Conservation (phyloP, 2,888 invertebrate species). For the Pandemis cinnamomeana region DNA sequence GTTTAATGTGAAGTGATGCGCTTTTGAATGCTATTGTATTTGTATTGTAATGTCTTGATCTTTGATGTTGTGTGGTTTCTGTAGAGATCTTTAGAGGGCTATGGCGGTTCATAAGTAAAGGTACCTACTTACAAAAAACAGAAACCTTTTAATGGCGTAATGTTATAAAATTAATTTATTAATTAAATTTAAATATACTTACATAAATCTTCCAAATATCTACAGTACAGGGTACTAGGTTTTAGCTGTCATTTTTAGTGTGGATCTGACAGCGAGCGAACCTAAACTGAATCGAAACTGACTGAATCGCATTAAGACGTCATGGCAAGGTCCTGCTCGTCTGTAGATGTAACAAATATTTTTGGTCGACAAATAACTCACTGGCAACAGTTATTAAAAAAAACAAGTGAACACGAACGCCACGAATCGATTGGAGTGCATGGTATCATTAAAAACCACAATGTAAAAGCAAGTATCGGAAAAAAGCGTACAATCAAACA, state of each 20-base stretch:
- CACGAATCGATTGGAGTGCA: conserved; percentile 37
- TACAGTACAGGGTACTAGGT: too few relatives aligned
- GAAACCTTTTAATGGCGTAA: too few relatives aligned
- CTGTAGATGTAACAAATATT: neutral
- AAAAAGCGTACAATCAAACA: conserved; percentile 42
- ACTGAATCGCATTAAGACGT: too few relatives aligned
- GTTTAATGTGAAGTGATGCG: conserved; percentile 60
- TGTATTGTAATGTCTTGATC: conserved; percentile 51
- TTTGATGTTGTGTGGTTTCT: conserved; percentile 46
- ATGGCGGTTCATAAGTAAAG: too few relatives aligned
- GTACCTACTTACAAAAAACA: too few relatives aligned
- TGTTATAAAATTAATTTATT: too few relatives aligned
- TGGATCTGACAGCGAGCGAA: too few relatives aligned
- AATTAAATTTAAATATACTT: too few relatives aligned
- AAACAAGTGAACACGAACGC: conserved; percentile 17
- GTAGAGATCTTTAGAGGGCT: conserved; percentile 33
- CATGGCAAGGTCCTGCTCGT: too few relatives aligned
- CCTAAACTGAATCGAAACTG: too few relatives aligned
- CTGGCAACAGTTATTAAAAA: conserved; percentile 30
- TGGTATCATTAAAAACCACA: conserved; percentile 42
- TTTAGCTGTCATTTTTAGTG: too few relatives aligned
- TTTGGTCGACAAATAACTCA: conserved; percentile 8
- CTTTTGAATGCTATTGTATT: conserved; percentile 47
- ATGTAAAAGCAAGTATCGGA: conserved; percentile 43
- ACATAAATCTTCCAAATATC: too few relatives aligned